A percentile compares a stretch with the other conserved stretches of the same genome.
phyloP scores from a whole-genome alignment of 2,113 vertebrate genomes.

The Indicator indicator region DNA sequence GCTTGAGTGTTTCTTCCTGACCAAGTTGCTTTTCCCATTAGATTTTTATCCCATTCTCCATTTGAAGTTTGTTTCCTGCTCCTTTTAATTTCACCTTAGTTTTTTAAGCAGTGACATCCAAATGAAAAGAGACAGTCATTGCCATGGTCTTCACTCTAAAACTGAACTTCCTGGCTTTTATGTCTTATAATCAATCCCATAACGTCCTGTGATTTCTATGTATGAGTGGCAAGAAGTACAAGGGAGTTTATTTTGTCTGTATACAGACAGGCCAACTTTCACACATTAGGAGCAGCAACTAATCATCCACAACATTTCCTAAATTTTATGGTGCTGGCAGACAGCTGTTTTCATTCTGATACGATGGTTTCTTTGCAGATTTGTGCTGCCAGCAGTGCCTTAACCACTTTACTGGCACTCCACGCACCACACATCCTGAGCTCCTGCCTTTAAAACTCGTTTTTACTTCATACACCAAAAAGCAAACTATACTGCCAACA shows the following conservation, averaged over 20 bases:
- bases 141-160: conserved; percentile 1
- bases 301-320: conserved; percentile 64
- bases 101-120: neutral
- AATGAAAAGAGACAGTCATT: conserved; percentile 37
- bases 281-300: conserved; percentile 62
- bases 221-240: conserved; percentile 24
- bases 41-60: neutral
- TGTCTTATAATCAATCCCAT: conserved; percentile 41
- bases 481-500: conserved; percentile 2
- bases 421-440: neutral
- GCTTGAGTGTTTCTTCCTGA: conserved; percentile 32
- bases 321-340: conserved; percentile 49
- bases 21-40: conserved; percentile 22
- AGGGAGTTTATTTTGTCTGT: conserved; percentile 40
- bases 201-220: neutral
- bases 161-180: conserved; percentile 51
- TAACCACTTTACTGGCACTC: neutral
- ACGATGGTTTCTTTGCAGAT: conserved; percentile 20
- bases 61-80: conserved; percentile 42
- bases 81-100: conserved; percentile 41
- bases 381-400: conserved; percentile 41
- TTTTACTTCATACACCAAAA: neutral
- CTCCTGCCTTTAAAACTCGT: neutral
- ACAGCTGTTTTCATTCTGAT: conserved; percentile 50
- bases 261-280: conserved; percentile 58